Percentiles rank a stretch among this genome's conserved stretches.
Conservation (phyloP, 37 sponge, comb jelly and placozoan species). For the Ianthella basta region DNA sequence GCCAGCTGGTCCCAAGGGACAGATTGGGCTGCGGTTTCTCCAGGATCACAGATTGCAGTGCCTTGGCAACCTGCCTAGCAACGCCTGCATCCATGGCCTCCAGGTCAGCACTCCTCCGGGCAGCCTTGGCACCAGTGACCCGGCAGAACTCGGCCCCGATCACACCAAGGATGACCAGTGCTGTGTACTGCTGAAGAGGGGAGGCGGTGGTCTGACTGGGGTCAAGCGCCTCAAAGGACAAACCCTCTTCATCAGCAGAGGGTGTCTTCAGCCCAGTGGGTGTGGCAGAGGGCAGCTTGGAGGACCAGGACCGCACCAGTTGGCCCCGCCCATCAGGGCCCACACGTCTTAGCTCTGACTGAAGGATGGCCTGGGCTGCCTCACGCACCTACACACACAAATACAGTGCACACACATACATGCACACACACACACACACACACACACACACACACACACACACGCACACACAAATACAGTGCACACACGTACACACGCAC, state of each 20-base stretch:
- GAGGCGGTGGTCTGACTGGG: constrained; percentile 47
- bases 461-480: neutral
- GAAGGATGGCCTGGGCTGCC: constrained; percentile 90
- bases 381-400: constrained; percentile 73
- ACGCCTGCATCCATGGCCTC: constrained; percentile 62
- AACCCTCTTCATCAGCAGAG: neutral
- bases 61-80: constrained; percentile 72
- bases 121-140: constrained; percentile 3
- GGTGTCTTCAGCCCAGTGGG: neutral
- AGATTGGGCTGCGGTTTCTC: constrained; percentile 51
- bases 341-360: constrained; percentile 82
- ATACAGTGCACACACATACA: neutral
- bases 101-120: neutral
- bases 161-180: constrained; percentile 88
- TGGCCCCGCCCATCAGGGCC: constrained; percentile 49
- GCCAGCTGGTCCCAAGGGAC: constrained; percentile 62
- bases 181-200: constrained; percentile 82
- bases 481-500: neutral
- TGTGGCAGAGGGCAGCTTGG: constrained; percentile 63
- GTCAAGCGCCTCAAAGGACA: neutral
- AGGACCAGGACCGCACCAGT: constrained; percentile 67
- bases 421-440: neutral
- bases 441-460: too few species aligned
- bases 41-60: constrained; percentile 72
- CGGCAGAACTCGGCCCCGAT: constrained; percentile 87